phyloP scores from a whole-genome alignment of 2,888 invertebrate genomes.

The Biston betularia region DNA sequence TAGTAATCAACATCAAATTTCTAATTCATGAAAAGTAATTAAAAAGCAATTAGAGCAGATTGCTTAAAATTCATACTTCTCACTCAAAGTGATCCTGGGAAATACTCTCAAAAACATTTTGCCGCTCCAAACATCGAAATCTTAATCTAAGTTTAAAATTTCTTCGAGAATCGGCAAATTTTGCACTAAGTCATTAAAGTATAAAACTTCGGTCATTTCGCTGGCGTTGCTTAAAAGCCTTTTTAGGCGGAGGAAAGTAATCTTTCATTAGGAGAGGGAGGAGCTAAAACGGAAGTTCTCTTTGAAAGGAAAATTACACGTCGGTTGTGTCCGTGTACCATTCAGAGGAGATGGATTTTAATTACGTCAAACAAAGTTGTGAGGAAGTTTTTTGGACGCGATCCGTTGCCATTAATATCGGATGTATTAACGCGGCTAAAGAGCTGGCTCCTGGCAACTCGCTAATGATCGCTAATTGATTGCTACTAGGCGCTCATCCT shows the following conservation, averaged over 20 bases:
- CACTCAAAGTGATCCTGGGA: slow-evolving; percentile 72
- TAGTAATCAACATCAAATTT: slow-evolving; percentile 45
- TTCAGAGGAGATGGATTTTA: slow-evolving; percentile 82
- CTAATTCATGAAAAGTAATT: slow-evolving; percentile 78
- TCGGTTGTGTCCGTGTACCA: slow-evolving; percentile 78
- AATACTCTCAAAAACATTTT: slow-evolving; percentile 76
- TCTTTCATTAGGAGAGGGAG: slow-evolving; percentile 85
- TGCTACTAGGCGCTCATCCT: slow-evolving; percentile 11
- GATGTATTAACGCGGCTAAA: slow-evolving; percentile 45
- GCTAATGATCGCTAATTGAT: slow-evolving; percentile 45
- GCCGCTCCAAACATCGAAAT: slow-evolving; percentile 82
- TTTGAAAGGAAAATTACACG: slow-evolving; percentile 86
- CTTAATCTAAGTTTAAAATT: slow-evolving; percentile 86
- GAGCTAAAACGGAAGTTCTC: slow-evolving; percentile 85
- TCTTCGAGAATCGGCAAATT: slow-evolving; percentile 84
- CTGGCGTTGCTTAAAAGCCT: slow-evolving; percentile 86
- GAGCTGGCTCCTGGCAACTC: slow-evolving; percentile 54
- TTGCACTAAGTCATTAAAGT: slow-evolving; percentile 87
- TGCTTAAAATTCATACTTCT: slow-evolving; percentile 80
- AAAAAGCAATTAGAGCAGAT: slow-evolving; percentile 83
- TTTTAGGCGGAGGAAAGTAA: slow-evolving; percentile 85
- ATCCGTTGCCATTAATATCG: slow-evolving; percentile 56
- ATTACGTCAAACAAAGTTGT: slow-evolving; percentile 83
- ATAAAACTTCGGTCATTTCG: slow-evolving; percentile 86
- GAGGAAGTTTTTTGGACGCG: slow-evolving; percentile 61